A percentile compares a stretch with the other conserved stretches of the same genome.
Evolutionary conservation across 2,113 vertebrate genomes (phyloP).

Genomic region (Galemys pyrenaicus): DNA sequence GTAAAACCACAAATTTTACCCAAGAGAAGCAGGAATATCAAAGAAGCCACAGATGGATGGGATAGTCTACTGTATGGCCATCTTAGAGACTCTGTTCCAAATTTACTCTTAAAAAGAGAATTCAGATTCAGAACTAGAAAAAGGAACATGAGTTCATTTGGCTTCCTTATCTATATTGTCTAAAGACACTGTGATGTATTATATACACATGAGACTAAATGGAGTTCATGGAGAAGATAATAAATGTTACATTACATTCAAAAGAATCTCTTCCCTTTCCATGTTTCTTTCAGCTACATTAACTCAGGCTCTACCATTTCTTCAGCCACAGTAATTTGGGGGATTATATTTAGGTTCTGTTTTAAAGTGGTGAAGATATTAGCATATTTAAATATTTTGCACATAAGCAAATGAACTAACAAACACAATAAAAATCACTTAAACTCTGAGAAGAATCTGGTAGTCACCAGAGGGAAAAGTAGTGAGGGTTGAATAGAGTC

Average conservation of each 20-base stretch:
- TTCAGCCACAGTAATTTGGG: slow-evolving; percentile 72
- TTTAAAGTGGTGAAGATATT: slow-evolving; percentile 50
- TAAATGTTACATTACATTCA: slow-evolving; percentile 87
- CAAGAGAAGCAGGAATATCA: slow-evolving; percentile 12
- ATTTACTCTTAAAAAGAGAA: slow-evolving; percentile 81
- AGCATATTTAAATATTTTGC: slow-evolving; percentile 32
- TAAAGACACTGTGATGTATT: slow-evolving; percentile 87
- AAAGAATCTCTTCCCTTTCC: slow-evolving; percentile 87
- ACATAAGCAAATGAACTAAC: neutral
- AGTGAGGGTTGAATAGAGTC: no score
- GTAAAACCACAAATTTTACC: neutral
- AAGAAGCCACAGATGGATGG: neutral
- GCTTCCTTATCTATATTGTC: slow-evolving; percentile 86
- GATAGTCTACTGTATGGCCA: slow-evolving; percentile 31
- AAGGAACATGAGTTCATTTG: slow-evolving; percentile 82
- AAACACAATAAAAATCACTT: no score
- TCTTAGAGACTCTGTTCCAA: slow-evolving; percentile 61
- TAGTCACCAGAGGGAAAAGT: no score
- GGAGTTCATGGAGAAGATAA: slow-evolving; percentile 87
- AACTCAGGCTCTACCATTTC: slow-evolving; percentile 82
- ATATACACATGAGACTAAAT: slow-evolving; percentile 86
- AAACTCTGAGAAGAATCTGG: no score
- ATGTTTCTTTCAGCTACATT: slow-evolving; percentile 87
- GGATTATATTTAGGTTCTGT: slow-evolving; percentile 52
- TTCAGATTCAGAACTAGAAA: slow-evolving; percentile 77